A percentile compares a stretch with the other conserved stretches of the same genome.
phyloP scores from a whole-genome alignment of 2,888 invertebrate genomes.

The Elaeidobius kamerunicus region DNA sequence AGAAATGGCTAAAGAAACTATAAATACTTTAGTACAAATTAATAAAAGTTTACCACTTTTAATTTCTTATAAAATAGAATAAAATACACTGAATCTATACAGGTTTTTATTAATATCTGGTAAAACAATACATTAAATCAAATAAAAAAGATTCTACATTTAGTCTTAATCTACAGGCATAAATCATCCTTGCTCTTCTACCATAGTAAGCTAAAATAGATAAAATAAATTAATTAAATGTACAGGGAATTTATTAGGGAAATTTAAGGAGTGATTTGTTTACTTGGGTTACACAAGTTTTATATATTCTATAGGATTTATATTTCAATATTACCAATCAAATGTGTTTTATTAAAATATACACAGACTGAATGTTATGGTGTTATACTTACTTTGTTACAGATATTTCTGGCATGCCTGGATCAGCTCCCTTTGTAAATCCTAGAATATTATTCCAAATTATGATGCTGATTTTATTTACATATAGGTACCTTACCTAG shows the following conservation, averaged over 20 bases:
- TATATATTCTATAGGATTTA: too few relatives aligned
- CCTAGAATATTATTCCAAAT: constrained; percentile 49
- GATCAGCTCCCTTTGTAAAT: constrained; percentile 65
- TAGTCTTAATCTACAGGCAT: not conserved
- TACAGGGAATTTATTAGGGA: too few relatives aligned
- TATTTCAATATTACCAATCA: too few relatives aligned
- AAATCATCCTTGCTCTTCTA: constrained; percentile 30
- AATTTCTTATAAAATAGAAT: too few relatives aligned
- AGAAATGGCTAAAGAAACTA: too few relatives aligned
- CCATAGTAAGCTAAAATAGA: constrained; percentile 50
- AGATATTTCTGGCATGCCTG: constrained; percentile 63
- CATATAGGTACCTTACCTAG: constrained; percentile 52
- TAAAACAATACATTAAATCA: not conserved
- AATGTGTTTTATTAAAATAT: not conserved
- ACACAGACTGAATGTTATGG: not conserved
- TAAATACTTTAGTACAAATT: too few relatives aligned
- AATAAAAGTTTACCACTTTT: too few relatives aligned
- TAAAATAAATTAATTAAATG: not conserved
- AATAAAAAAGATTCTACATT: not conserved
- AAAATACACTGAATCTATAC: too few relatives aligned
- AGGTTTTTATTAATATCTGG: not conserved
- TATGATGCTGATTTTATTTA: constrained; percentile 1
- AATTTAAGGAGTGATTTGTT: constrained; percentile 31
- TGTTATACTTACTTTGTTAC: constrained; percentile 51
- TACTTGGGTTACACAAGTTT: not conserved